Percentiles rank a stretch among this genome's conserved stretches.
Conservation (phyloP, 1,140 invertebrate species). For the Pectinophora gossypiella region DNA sequence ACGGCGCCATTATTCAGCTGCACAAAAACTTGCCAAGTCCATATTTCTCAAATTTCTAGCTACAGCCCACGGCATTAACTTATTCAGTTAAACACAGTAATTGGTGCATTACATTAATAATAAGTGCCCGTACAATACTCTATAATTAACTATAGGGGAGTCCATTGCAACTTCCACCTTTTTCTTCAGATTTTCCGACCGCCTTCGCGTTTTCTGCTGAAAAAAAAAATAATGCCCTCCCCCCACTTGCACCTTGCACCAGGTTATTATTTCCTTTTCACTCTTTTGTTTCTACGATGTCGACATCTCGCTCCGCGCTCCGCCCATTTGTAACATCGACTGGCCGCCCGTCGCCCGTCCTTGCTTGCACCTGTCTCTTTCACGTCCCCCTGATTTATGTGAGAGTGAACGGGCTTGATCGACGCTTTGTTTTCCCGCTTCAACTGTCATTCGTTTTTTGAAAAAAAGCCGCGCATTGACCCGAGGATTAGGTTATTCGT, state of each 20-base stretch:
- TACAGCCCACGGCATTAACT: not conserved
- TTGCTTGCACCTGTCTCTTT: conserved; percentile 66
- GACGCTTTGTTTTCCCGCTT: conserved; percentile 46
- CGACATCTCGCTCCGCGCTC: conserved; percentile 60
- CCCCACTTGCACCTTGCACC: conserved; percentile 56
- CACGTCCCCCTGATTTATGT: conserved; percentile 69
- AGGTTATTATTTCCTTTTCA: conserved; percentile 63
- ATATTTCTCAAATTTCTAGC: not conserved
- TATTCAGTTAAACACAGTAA: conserved; percentile 1
- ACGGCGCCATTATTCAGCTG: not conserved
- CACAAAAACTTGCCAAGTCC: not conserved
- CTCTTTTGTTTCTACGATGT: conserved; percentile 67
- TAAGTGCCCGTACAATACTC: conserved; percentile 12
- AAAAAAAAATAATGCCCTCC: conserved; percentile 36
- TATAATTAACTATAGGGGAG: conserved; percentile 19
- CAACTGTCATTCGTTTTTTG: conserved; percentile 35
- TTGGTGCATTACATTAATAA: conserved; percentile 20
- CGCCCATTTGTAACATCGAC: conserved; percentile 73
- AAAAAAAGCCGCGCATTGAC: conserved; percentile 31
- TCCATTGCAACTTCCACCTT: conserved; percentile 40
- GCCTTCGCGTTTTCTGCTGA: conserved; percentile 53
- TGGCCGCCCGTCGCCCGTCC: conserved; percentile 34
- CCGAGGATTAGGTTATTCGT: conserved; percentile 32
- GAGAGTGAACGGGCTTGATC: conserved; percentile 69
- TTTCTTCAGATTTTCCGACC: conserved; percentile 62